Percentiles rank a stretch among this genome's conserved stretches.
These are phyloP conservation scores for Drosophila burlai DNA, from an alignment of 1,140 invertebrate genomes.

Conservation along the genomic window DNA sequence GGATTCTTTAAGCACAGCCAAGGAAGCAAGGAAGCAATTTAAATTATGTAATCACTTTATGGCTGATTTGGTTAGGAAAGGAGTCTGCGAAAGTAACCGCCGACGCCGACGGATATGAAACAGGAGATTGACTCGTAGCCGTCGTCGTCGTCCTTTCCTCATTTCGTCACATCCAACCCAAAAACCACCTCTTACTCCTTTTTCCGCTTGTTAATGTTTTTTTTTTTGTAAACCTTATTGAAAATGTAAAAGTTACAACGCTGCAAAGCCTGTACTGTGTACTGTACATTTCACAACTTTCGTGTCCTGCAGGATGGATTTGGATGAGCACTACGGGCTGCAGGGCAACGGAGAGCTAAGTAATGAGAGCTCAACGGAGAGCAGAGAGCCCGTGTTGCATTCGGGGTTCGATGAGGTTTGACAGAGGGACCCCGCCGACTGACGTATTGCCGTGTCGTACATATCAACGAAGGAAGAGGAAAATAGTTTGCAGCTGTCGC, in stretches of 20 bases:
- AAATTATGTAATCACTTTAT: conserved; percentile 52
- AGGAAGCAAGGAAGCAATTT: conserved; percentile 10
- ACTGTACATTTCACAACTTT: conserved; percentile 19
- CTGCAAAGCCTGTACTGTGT: conserved; percentile 3
- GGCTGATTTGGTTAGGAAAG: conserved; percentile 15
- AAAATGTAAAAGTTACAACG: conserved; percentile 21
- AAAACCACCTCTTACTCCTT: neutral
- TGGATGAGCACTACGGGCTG: conserved; percentile 36
- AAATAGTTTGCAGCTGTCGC: conserved; percentile 77
- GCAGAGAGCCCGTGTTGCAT: conserved; percentile 37
- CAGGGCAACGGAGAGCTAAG: conserved; percentile 32
- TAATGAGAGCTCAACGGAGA: conserved; percentile 5
- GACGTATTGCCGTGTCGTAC: conserved; percentile 35
- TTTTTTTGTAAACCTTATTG: neutral
- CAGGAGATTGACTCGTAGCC: conserved; percentile 64
- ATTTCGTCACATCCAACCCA: neutral
- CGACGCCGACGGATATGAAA: conserved; percentile 65
- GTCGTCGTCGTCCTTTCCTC: neutral
- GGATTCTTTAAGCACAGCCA: neutral
- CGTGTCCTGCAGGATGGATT: conserved; percentile 25
- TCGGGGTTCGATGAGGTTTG: conserved; percentile 59
- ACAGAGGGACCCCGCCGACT: conserved; percentile 31
- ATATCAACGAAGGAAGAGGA: conserved; percentile 23
- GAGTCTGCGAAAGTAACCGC: conserved; percentile 12
- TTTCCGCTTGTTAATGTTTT: neutral